These are phyloP conservation scores for Brachionus manjavacas DNA, from an alignment of 1,140 invertebrate species.

Conservation along the genomic window DNA sequence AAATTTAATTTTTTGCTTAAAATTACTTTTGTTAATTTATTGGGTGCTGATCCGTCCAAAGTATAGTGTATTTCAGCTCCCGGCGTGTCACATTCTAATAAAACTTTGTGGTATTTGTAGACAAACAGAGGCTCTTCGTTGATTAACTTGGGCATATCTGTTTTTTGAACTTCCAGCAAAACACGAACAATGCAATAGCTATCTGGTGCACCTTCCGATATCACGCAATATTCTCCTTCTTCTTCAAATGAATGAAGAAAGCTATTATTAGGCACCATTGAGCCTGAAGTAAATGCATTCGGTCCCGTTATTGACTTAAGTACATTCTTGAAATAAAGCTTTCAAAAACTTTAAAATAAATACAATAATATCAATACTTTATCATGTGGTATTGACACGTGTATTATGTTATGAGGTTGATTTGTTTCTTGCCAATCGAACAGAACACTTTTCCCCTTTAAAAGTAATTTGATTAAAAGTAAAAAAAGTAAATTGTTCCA, in stretches of 20 bases:
- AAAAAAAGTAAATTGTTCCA: not conserved
- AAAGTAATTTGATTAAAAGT: conserved; percentile 43
- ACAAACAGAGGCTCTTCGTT: conserved; percentile 47
- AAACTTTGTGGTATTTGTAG: conserved; percentile 47
- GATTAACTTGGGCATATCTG: conserved; percentile 47
- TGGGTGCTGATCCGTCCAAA: conserved; percentile 51
- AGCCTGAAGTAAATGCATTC: conserved; percentile 56
- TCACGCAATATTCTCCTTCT: conserved; percentile 52
- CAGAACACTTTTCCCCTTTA: conserved; percentile 50
- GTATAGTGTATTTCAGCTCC: conserved; percentile 54
- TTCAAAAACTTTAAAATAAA: conserved; percentile 20
- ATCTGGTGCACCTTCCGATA: conserved; percentile 54
- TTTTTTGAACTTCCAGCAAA: conserved; percentile 42
- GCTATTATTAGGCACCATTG: conserved; percentile 51
- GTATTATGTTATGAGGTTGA: conserved; percentile 54
- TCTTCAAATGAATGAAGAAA: conserved; percentile 57
- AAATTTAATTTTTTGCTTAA: not conserved
- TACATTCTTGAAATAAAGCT: conserved; percentile 47
- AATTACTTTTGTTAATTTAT: conserved; percentile 5
- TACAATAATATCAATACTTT: conserved; percentile 45
- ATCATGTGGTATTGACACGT: conserved; percentile 53
- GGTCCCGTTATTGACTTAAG: conserved; percentile 51
- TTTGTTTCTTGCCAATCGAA: conserved; percentile 54
- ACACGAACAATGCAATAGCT: conserved; percentile 44
- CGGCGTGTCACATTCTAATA: conserved; percentile 47